A percentile compares a stretch with the other conserved stretches of the same genome.
Evolutionary conservation across 64 coral and sea anemone genomes (phyloP).

Genomic region (Pachyseris speciosa): DNA sequence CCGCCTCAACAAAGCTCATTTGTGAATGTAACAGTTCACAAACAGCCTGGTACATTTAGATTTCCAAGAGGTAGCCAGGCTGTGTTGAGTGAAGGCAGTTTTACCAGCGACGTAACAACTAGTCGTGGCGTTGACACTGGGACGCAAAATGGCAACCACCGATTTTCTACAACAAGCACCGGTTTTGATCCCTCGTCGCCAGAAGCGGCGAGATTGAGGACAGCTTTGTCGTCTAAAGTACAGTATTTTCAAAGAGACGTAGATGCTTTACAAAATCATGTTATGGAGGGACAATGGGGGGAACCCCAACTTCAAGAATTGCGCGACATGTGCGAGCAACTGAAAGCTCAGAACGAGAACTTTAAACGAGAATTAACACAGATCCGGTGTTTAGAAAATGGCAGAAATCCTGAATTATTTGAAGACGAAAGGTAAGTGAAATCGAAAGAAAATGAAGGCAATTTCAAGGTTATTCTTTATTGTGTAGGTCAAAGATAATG

Average conservation of each 20-base stretch:
- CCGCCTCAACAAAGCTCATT: conserved; percentile 85
- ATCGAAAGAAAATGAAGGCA: background rate
- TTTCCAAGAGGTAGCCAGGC: conserved; percentile 78
- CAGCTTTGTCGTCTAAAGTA: conserved; percentile 79
- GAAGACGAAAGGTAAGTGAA: conserved; percentile 66
- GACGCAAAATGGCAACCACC: conserved; percentile 47
- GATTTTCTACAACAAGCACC: conserved; percentile 19
- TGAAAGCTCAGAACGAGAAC: conserved; percentile 60
- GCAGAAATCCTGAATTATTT: conserved; percentile 40
- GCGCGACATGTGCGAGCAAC: conserved; percentile 76
- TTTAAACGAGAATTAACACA: conserved; percentile 71
- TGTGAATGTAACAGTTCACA: conserved; percentile 64
- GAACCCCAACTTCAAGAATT: conserved; percentile 81
- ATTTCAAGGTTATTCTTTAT: background rate
- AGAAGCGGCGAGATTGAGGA: conserved; percentile 72
- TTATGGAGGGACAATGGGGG: conserved; percentile 77
- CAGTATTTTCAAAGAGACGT: conserved; percentile 84
- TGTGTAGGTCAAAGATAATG: conserved; percentile 4
- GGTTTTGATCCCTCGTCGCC: conserved; percentile 61
- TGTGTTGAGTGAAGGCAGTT: conserved; percentile 58
- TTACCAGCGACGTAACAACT: background rate
- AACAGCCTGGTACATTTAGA: conserved; percentile 79
- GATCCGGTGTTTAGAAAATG: conserved; percentile 71
- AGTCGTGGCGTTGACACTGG: background rate
- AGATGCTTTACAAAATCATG: conserved; percentile 78